Base-by-base conservation (phyloP, 2,113 vertebrate species). In the Macaca mulatta region DNA sequence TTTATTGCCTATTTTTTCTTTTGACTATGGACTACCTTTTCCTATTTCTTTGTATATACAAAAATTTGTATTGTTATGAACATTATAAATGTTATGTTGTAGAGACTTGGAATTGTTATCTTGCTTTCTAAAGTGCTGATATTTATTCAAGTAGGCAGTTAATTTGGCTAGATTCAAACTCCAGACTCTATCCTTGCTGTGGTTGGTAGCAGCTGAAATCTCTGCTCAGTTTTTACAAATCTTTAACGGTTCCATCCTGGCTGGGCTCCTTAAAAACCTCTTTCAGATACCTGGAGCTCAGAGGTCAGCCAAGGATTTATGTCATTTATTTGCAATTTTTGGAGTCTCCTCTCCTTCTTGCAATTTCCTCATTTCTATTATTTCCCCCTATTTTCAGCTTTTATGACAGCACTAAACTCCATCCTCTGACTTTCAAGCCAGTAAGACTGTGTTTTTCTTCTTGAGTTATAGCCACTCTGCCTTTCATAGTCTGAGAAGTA, bases 1-100 rank as follows among this genome's bases (percentile, higher is more conserved):
- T 87, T 61, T 94, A 35, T 61, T 82, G 35, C 69, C 30, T 78
- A 52, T 23, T 80, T 48, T 90, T 79, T 96, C 72, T 96, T 78
- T 35, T 79, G 22, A 77, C 38, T 43, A 3, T 80, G 35, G 35
- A 48, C 38, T 84, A 9, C 35, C 7, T 72, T 77, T 85, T 94
- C 75, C 50, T 77, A 0, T 67, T 89, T 86, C 84, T 96, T 75
- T 79, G 35, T 55, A 78, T 9, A 38, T 16, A 77, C 13, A 23
- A 45, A 74, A 79, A 72, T 17, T 92, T 82, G 75, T 74, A 45
- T 90, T 74, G 18, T 64, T 74, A 9, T 52, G 45, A 20, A 50
- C 16, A 79, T 93, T 93, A 40, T 79, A 87, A 90, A 59, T 78
- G 48, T 79, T 17, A 16, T 57, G 57, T 92, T 89, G 8, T 35